These are phyloP conservation scores for Phaethornis superciliosus DNA, from an alignment of 2,113 vertebrate species.

Conservation along the genomic window DNA sequence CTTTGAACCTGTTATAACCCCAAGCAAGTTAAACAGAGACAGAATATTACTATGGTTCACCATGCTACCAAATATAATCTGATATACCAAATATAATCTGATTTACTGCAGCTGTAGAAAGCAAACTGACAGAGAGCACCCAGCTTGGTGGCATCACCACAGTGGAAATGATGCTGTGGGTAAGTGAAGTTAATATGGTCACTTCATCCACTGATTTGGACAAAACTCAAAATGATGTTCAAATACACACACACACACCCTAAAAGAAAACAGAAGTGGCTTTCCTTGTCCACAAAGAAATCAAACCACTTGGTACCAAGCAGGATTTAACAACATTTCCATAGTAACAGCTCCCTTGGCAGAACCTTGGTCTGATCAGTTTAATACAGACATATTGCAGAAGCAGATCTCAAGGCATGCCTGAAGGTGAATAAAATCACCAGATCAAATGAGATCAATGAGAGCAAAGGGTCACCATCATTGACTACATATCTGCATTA, in stretches of 20 bases:
- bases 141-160: neutral
- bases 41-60: neutral
- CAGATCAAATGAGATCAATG: neutral
- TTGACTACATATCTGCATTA: neutral
- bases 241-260: neutral
- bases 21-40: neutral
- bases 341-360: neutral
- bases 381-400: neutral
- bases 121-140: neutral
- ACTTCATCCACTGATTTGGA: neutral
- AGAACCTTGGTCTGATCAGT: neutral
- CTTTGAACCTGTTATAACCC: neutral
- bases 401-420: neutral
- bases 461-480: neutral
- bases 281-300: neutral
- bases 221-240: neutral
- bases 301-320: neutral
- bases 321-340: neutral
- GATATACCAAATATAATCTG: rapidly evolving
- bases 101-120: neutral
- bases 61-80: too few species aligned
- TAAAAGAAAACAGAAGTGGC: neutral
- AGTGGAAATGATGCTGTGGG: neutral
- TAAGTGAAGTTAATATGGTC: neutral
- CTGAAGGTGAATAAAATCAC: neutral